Conservation (phyloP, 2,113 vertebrate species). For the Nasalis larvatus region DNA sequence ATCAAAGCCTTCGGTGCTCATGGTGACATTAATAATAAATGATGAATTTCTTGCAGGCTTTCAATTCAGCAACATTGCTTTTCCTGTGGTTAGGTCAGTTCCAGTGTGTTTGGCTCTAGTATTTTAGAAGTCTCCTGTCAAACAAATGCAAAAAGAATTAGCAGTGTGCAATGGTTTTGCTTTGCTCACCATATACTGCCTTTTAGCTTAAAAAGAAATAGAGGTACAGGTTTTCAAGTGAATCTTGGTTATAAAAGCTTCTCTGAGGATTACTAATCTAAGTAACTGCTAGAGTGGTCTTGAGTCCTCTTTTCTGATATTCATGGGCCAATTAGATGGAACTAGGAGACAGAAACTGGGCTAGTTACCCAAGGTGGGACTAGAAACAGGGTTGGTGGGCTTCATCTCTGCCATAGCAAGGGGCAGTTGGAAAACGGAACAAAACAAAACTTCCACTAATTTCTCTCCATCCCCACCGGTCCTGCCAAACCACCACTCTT, state of each 20-base stretch:
- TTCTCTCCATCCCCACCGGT: neutral
- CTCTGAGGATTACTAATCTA: neutral
- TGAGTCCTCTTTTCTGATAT: neutral
- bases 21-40: conserved; percentile 67
- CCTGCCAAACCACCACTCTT: neutral
- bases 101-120: neutral
- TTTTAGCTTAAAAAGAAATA: conserved; percentile 19
- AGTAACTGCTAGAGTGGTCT: neutral
- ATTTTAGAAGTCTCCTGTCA: conserved; percentile 46
- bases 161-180: neutral
- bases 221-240: neutral
- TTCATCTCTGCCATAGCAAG: neutral
- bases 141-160: conserved; percentile 41
- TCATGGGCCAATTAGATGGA: neutral
- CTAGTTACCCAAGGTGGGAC: neutral
- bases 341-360: neutral
- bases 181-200: neutral
- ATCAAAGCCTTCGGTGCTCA: conserved; percentile 25
- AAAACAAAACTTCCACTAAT: neutral
- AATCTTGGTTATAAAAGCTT: neutral
- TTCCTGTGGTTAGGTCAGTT: conserved; percentile 58
- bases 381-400: neutral
- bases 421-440: neutral
- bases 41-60: neutral
- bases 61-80: conserved; percentile 43